Evolutionary conservation across 2,113 vertebrate genomes (phyloP).

Genomic region (Turdus rufiventris): DNA sequence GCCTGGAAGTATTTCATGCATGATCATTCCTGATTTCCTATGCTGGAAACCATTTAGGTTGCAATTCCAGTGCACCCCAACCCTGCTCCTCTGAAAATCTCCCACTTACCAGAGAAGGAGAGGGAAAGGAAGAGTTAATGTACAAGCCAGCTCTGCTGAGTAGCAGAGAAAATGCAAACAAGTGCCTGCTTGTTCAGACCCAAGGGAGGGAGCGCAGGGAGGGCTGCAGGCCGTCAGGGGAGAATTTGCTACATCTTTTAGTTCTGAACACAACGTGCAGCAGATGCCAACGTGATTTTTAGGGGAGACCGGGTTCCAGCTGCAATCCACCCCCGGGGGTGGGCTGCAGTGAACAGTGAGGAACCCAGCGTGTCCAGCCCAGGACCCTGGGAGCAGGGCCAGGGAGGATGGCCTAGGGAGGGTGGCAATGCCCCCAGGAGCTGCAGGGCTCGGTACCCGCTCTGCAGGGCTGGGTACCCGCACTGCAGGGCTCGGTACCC

Average conservation of each 20-base stretch:
- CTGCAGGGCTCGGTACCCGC: no score
- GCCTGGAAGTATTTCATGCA: neutral
- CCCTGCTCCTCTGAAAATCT: neutral
- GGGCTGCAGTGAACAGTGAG: neutral
- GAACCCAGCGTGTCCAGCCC: neutral
- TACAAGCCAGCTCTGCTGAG: neutral
- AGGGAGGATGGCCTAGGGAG: neutral
- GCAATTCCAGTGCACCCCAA: neutral
- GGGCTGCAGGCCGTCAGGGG: neutral
- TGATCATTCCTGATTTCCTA: neutral
- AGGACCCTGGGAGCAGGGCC: neutral
- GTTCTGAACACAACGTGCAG: rapidly evolving
- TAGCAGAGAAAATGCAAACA: neutral
- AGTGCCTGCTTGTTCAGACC: constrained; percentile 10
- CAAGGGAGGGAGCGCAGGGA: neutral
- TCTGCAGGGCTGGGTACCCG: neutral
- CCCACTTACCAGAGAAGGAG: no score
- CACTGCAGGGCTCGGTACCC: no score
- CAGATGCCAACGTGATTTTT: neutral
- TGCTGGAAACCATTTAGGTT: neutral
- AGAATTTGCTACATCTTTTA: neutral
- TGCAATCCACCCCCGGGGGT: neutral
- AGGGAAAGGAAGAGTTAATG: neutral
- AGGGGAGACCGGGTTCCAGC: neutral
- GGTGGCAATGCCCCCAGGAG: neutral